Percentiles rank a stretch among this genome's conserved stretches.
phyloP scores from a whole-genome alignment of 2,113 vertebrate genomes.

The Phrynosoma platyrhinos region DNA sequence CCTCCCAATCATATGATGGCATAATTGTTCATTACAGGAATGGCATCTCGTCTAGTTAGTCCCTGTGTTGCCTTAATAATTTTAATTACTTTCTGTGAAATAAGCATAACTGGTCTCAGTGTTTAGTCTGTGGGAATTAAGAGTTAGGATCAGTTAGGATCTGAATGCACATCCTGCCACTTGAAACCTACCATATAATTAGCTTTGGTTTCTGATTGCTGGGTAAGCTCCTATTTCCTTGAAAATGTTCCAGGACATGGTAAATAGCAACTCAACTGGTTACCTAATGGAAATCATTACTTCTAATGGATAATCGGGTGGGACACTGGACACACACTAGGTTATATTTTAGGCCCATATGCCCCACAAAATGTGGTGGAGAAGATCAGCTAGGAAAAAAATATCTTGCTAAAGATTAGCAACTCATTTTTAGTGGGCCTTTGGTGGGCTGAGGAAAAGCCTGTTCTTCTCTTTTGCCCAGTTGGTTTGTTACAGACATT shows the following conservation, averaged over 20 bases:
- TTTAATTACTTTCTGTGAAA: neutral
- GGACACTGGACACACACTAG: too few relatives aligned
- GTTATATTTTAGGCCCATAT: neutral
- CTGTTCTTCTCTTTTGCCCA: neutral
- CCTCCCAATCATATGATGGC: neutral
- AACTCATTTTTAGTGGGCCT: neutral
- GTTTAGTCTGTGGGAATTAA: neutral
- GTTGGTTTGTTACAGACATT: neutral
- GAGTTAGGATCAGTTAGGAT: neutral
- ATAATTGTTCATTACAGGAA: neutral
- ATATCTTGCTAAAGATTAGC: neutral
- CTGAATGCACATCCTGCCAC: neutral
- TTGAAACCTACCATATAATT: conserved; percentile 14
- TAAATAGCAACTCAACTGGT: neutral
- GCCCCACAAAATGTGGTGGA: neutral
- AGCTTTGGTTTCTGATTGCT: neutral
- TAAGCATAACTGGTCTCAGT: neutral
- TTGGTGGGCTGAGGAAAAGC: neutral
- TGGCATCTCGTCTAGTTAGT: neutral
- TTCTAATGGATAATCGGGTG: neutral
- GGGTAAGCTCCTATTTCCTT: neutral
- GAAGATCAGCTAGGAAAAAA: neutral
- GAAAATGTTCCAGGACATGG: neutral
- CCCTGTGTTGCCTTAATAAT: neutral
- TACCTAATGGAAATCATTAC: neutral